Percentiles rank a stretch among this genome's conserved stretches.
phyloP scores from a whole-genome alignment of 1,140 invertebrate genomes.

The Neodiprion fabricii region DNA sequence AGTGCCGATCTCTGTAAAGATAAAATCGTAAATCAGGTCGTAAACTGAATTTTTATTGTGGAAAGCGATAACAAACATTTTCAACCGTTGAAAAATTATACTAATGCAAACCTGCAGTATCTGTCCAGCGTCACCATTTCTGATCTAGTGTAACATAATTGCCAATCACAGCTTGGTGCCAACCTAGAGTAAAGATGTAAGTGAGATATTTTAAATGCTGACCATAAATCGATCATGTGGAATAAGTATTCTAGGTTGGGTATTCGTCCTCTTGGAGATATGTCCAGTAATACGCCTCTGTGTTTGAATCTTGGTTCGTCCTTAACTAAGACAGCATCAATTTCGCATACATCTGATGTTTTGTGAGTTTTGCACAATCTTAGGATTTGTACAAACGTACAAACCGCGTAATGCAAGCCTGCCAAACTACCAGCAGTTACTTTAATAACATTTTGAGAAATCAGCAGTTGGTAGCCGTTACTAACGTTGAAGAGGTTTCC shows the following conservation, averaged over 20 bases:
- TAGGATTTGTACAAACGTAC: slow-evolving; percentile 70
- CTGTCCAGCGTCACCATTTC: slow-evolving; percentile 71
- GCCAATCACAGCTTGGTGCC: slow-evolving; percentile 60
- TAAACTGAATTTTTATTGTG: no score
- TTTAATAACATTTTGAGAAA: slow-evolving; percentile 63
- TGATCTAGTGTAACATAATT: slow-evolving; percentile 62
- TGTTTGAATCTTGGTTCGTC: slow-evolving; percentile 68
- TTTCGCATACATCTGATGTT: slow-evolving; percentile 44
- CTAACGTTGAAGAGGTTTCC: slow-evolving; percentile 54
- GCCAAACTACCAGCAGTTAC: slow-evolving; percentile 64
- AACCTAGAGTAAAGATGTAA: slow-evolving; percentile 66
- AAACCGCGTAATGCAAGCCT: slow-evolving; percentile 69
- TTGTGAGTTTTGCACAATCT: slow-evolving; percentile 56
- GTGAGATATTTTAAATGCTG: slow-evolving; percentile 70
- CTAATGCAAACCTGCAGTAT: slow-evolving; percentile 65
- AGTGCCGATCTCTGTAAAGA: slow-evolving; percentile 51
- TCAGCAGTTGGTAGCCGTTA: slow-evolving; percentile 61
- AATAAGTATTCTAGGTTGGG: slow-evolving; percentile 67
- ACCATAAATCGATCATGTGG: slow-evolving; percentile 66
- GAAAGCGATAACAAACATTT: no score
- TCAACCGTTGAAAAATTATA: slow-evolving; percentile 24
- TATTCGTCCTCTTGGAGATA: slow-evolving; percentile 67
- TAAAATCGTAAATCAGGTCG: slow-evolving; percentile 19
- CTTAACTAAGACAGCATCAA: slow-evolving; percentile 65
- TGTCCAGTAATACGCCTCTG: slow-evolving; percentile 69